Conservation (phyloP, 2,888 invertebrate species). For the Sisyra terminalis region DNA sequence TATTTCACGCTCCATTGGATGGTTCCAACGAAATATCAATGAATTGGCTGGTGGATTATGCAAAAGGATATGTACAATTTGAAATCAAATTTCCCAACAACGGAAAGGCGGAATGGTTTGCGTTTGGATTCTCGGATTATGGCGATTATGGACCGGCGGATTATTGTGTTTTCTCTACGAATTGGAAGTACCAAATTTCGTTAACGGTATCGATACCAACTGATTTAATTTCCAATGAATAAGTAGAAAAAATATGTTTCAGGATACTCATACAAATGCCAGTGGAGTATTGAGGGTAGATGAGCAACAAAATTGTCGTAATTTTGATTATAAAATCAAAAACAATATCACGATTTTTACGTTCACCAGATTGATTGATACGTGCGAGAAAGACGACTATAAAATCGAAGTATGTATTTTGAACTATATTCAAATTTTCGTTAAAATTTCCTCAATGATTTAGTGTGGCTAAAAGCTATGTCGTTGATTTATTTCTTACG, state of each 20-base stretch:
- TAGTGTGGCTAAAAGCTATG: too few relatives aligned
- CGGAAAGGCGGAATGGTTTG: constrained; percentile 47
- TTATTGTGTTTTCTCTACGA: constrained; percentile 65
- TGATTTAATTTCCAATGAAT: too few relatives aligned
- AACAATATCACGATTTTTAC: constrained; percentile 46
- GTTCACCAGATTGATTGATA: constrained; percentile 67
- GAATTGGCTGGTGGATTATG: too few relatives aligned
- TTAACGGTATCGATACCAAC: constrained; percentile 39
- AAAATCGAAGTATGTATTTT: constrained; percentile 46
- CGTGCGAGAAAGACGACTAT: constrained; percentile 64
- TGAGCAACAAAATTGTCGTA: constrained; percentile 53
- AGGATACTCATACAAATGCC: constrained; percentile 59
- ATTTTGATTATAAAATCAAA: constrained; percentile 32
- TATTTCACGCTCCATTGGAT: too few relatives aligned
- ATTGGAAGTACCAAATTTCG: constrained; percentile 41
- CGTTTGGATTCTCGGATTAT: constrained; percentile 71
- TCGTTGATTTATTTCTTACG: too few relatives aligned
- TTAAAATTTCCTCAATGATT: background rate
- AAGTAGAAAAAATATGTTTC: too few relatives aligned
- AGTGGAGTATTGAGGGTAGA: constrained; percentile 51
- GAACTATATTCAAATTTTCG: background rate
- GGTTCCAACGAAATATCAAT: too few relatives aligned
- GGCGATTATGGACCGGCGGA: constrained; percentile 60
- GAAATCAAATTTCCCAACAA: too few relatives aligned
- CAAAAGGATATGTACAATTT: too few relatives aligned